Percentiles rank a stretch among this genome's conserved stretches.
Evolutionary conservation across 2,113 vertebrate genomes (phyloP).

Genomic region (Ciconia boyciana): DNA sequence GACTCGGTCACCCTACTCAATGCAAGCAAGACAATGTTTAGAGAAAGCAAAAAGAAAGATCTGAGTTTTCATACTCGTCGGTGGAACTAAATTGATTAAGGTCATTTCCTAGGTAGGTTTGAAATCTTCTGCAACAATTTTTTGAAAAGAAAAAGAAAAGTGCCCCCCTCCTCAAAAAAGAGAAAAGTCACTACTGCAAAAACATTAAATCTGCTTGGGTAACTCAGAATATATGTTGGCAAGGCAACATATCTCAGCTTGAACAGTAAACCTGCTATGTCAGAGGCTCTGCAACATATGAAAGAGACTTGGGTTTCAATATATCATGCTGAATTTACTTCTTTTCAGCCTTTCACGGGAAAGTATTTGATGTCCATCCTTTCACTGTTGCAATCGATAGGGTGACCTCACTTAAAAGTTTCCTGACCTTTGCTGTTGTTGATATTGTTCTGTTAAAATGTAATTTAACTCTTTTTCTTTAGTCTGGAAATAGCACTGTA

Average conservation of each 20-base stretch:
- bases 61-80: constrained; percentile 35
- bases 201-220: constrained; percentile 69
- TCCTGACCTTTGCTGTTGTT: constrained; percentile 47
- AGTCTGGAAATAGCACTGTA: constrained; percentile 49
- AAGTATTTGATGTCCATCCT: constrained; percentile 58
- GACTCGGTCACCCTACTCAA: constrained; percentile 18
- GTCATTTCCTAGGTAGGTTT: constrained; percentile 64
- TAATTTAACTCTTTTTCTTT: constrained; percentile 53
- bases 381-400: constrained; percentile 51
- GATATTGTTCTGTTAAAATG: constrained; percentile 20
- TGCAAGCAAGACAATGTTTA: background rate
- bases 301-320: constrained; percentile 61
- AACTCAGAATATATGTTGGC: constrained; percentile 70
- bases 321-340: constrained; percentile 65
- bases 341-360: constrained; percentile 55
- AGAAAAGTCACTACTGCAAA: constrained; percentile 40
- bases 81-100: constrained; percentile 66
- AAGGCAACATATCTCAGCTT: constrained; percentile 66
- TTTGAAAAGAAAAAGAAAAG: background rate
- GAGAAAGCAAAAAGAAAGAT: constrained; percentile 32
- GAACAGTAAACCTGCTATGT: constrained; percentile 68
- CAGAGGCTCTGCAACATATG: constrained; percentile 46
- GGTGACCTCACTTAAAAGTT: constrained; percentile 37
- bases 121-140: constrained; percentile 57
- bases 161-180: background rate